Percentiles rank a stretch among this genome's conserved stretches.
phyloP scores from a whole-genome alignment of 2,113 vertebrate genomes.

The Zapornia atra region DNA sequence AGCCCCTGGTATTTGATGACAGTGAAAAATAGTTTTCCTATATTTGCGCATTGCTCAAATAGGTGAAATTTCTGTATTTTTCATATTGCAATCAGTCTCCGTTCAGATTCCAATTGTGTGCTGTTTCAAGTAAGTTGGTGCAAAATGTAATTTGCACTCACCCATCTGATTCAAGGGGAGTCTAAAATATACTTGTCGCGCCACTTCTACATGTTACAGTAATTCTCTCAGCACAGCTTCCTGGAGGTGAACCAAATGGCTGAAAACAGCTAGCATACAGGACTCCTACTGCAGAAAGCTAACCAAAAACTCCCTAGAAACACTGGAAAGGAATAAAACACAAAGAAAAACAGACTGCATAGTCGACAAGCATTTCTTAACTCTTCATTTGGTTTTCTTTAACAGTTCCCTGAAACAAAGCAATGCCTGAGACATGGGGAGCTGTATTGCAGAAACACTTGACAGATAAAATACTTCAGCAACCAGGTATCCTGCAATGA shows the following conservation, averaged over 20 bases:
- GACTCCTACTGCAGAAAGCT: background rate
- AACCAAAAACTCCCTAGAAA: background rate
- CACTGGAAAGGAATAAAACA: background rate
- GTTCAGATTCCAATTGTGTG: background rate
- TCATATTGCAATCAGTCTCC: background rate
- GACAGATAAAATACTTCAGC: background rate
- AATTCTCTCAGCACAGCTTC: conserved; percentile 16
- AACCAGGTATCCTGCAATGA: background rate
- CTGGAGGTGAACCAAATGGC: conserved; percentile 23
- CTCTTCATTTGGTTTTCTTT: background rate
- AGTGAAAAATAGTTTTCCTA: background rate
- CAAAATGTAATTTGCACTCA: conserved; percentile 42
- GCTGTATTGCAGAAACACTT: background rate
- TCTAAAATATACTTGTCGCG: conserved; percentile 32
- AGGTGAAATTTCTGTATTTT: background rate
- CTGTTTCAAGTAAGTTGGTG: background rate
- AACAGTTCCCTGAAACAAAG: background rate
- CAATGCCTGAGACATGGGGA: background rate
- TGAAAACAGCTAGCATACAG: background rate
- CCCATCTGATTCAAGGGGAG: background rate
- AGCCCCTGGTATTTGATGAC: background rate
- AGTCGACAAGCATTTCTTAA: background rate
- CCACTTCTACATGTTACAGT: conserved; percentile 33
- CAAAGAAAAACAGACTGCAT: background rate
- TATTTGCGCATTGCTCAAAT: background rate